These are phyloP conservation scores for Bombyx mori DNA, from an alignment of 1,140 invertebrate species.

Conservation along the genomic window DNA sequence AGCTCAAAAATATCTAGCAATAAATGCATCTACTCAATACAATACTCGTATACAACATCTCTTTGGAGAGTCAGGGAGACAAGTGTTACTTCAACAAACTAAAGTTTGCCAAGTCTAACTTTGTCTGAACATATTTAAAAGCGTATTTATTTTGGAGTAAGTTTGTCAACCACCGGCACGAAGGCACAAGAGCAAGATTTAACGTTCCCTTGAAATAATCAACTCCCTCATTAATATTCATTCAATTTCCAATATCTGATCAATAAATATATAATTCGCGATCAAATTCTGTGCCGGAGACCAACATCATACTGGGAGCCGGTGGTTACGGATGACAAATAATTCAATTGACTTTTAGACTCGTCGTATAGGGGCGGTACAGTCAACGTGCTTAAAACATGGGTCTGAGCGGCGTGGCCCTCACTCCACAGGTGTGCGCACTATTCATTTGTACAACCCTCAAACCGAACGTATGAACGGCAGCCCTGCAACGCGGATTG, in stretches of 20 bases:
- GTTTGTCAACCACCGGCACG: slow-evolving; percentile 38
- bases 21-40: slow-evolving; percentile 26
- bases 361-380: not conserved
- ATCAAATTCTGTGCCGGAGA: slow-evolving; percentile 45
- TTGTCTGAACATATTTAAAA: slow-evolving; percentile 29
- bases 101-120: slow-evolving; percentile 31
- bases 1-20: slow-evolving; percentile 40
- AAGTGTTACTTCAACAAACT: slow-evolving; percentile 32
- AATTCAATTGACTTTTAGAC: slow-evolving; percentile 15
- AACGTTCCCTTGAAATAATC: slow-evolving; percentile 32
- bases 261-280: slow-evolving; percentile 21
- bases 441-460: slow-evolving; percentile 64
- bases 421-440: slow-evolving; percentile 60
- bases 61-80: slow-evolving; percentile 53
- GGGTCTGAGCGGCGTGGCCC: slow-evolving; percentile 54
- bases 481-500: slow-evolving; percentile 59
- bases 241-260: slow-evolving; percentile 14
- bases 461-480: slow-evolving; percentile 61
- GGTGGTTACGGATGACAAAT: slow-evolving; percentile 30
- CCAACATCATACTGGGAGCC: slow-evolving; percentile 36
- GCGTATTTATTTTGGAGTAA: slow-evolving; percentile 29
- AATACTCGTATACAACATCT: slow-evolving; percentile 32
- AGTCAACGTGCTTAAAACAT: slow-evolving; percentile 42
- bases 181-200: slow-evolving; percentile 61
- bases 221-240: slow-evolving; percentile 22